Evolutionary conservation across 2,888 invertebrate species (phyloP), one percentile per base, ranked within the genome.

Genomic region (Andrena dorsata): DNA sequence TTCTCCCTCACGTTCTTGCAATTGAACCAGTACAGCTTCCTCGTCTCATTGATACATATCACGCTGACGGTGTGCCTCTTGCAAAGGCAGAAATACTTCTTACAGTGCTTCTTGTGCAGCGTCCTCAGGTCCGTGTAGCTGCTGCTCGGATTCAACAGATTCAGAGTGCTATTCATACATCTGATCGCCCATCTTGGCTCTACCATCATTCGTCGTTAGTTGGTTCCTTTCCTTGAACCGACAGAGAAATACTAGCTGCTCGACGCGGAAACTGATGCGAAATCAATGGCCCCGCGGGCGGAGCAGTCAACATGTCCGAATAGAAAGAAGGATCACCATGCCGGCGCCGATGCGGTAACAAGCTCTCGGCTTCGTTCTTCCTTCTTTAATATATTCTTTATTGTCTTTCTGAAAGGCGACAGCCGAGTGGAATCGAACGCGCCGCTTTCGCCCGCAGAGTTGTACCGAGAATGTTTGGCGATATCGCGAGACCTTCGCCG

Each of bases 1-100:
- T 94, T 94, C 60, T 93, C 94, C 78, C 92, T 90, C 63, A 94
- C 92, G 85, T 91, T 93, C 51, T 92, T 91, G 79, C 92, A 92
- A 83, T 93, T 93, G 85, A 93, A 92, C 93, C 93, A 93, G 75
- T 93, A 93, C 69, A 93, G 68, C 74, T 94, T 94, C 28, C 90
- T 89, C 66, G 92, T 88, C 72, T 93, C 93, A 86, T 93, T 93
- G 32, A 93, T 92, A 71, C 92, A 92, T 85, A 94, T 94, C 23
- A 92, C 93, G 69, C 93, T 93, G 60, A 93, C 92, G 53, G 92
- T 93, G 83, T 94, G 94, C 51, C 92, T 89, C 73, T 91, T 92
- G 84, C 94, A 94, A 23, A 92, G 85, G 76, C 94, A 94, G 64
- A 92, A 92, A 70, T 93, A 93, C 74, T 93, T 93, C 78, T 92